Evolutionary conservation across 2,113 vertebrate genomes (phyloP).

Genomic region (Climacteris rufus): DNA sequence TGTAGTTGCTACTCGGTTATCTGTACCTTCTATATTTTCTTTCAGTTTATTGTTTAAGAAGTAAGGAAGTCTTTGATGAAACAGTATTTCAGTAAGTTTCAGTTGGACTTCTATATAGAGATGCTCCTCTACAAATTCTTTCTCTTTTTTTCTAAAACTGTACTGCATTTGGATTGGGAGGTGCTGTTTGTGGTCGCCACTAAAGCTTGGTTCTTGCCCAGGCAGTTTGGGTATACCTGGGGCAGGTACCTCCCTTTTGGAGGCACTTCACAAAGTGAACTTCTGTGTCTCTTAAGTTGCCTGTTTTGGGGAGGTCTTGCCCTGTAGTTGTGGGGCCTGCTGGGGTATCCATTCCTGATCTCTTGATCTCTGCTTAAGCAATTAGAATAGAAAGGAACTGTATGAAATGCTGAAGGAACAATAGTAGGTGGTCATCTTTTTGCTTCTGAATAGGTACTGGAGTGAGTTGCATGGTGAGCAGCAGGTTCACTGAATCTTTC

Average conservation of each 20-base stretch:
- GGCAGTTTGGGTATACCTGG: too few species aligned
- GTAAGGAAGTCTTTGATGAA: not conserved
- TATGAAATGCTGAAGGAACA: not conserved
- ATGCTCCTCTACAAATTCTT: not conserved
- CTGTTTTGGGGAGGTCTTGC: not conserved
- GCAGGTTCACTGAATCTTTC: not conserved
- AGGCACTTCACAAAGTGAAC: not conserved
- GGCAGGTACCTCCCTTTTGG: accelerated
- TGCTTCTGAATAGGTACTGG: not conserved
- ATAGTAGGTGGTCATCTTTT: not conserved
- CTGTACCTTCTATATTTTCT: not conserved
- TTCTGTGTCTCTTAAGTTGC: not conserved
- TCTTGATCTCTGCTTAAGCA: not conserved
- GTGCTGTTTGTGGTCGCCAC: not conserved
- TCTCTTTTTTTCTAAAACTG: not conserved
- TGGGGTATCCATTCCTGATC: not conserved
- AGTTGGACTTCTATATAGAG: not conserved
- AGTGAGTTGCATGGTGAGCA: not conserved
- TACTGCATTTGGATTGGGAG: not conserved
- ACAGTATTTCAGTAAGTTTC: not conserved
- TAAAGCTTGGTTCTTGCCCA: not conserved
- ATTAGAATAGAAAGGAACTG: not conserved
- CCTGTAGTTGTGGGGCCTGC: not conserved
- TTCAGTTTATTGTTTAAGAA: not conserved
- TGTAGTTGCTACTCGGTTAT: not conserved